Base-by-base conservation (phyloP, 2,888 invertebrate genomes). In the Xylota sylvarum region DNA sequence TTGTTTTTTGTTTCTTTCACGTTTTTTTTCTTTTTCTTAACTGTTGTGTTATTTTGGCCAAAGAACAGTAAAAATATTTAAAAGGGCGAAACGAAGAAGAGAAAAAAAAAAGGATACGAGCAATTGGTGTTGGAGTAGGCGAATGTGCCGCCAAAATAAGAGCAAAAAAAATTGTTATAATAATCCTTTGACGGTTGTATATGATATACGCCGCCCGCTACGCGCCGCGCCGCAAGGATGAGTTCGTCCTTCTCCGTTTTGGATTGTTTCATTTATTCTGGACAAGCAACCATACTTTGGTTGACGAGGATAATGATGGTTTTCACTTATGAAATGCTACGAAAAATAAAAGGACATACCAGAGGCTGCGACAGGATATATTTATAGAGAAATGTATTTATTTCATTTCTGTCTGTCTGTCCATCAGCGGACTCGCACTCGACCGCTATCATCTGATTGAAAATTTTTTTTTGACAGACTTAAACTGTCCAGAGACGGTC, bases 151-250 rank as follows among this genome's bases (percentile, higher is more conserved):
- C 40, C 40, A 40, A n/a, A 40, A 40, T 14, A 14, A 43, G 14
- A 14, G 62, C 27, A 73, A n/a, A 52, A 67, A 6, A 79, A 65
- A 77, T 62, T 70, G 30, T 73, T 69, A 78, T 81, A 69, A 81
- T 78, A 81, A 85, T 86, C 86, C 86, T 86, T 86, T 86, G 81
- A 81, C 73, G 72, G 81, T 86, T 74, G 74, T 82, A 46, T 58
- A 62, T 72, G 56, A 72, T 65, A 70, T 64, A 67, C 43, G 48
- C 50, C 52, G 48, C 37, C 35, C 35, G 46, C n/a, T n/a, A n/a
- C n/a, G n/a, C n/a, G n/a, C n/a, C n/a, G n/a, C 58, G 69, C 69
- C 62, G 43, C 62, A 70, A 69, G 77, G 67, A 77, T 77, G 67
- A 37, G 58, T 12, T 46, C 52, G 40, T 43, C 43, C 48, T 48